A percentile compares a stretch with the other conserved stretches of the same genome.
Conservation (phyloP, 2,797 vertebrate genomes). For the Microctenopoma steveboyesi region DNA sequence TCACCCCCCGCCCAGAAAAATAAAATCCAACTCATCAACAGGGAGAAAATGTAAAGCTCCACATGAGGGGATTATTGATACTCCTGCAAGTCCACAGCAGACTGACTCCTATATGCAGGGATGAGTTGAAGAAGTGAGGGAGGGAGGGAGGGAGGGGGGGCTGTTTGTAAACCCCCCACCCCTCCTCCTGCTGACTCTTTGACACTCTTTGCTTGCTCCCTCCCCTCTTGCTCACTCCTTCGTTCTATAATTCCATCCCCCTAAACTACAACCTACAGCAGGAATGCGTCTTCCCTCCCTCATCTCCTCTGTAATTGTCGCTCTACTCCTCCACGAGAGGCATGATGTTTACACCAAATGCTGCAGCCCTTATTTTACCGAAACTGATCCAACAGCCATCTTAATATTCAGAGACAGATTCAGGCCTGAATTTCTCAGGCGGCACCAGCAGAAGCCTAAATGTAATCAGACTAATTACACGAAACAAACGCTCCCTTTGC, state of each 20-base stretch:
- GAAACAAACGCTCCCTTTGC: constrained; percentile 1
- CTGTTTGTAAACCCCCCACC: constrained; percentile 52
- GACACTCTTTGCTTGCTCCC: constrained; percentile 63
- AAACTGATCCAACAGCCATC: constrained; percentile 17
- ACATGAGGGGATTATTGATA: constrained; percentile 49
- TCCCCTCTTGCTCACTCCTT: constrained; percentile 51
- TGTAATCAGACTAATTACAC: constrained; percentile 2
- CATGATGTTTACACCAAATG: constrained; percentile 62
- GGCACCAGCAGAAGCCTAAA: constrained; percentile 4
- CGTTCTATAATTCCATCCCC: constrained; percentile 66
- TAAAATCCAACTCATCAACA: constrained; percentile 41
- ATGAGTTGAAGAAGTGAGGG: constrained; percentile 72
- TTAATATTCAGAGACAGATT: constrained; percentile 16
- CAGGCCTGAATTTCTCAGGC: constrained; percentile 1
- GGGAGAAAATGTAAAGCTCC: constrained; percentile 39
- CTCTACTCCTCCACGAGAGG: constrained; percentile 47
- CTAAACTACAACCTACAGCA: constrained; percentile 65
- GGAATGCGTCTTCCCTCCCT: constrained; percentile 72
- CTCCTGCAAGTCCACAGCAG: constrained; percentile 65
- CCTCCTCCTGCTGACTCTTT: constrained; percentile 66
- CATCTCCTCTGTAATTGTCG: constrained; percentile 66
- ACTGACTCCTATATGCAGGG: constrained; percentile 65
- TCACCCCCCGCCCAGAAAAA: background rate
- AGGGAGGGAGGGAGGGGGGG: constrained; percentile 60
- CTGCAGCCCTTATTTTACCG: constrained; percentile 24